Conservation (phyloP, 2,888 invertebrate species). For the Drosophila paramelanica region DNA sequence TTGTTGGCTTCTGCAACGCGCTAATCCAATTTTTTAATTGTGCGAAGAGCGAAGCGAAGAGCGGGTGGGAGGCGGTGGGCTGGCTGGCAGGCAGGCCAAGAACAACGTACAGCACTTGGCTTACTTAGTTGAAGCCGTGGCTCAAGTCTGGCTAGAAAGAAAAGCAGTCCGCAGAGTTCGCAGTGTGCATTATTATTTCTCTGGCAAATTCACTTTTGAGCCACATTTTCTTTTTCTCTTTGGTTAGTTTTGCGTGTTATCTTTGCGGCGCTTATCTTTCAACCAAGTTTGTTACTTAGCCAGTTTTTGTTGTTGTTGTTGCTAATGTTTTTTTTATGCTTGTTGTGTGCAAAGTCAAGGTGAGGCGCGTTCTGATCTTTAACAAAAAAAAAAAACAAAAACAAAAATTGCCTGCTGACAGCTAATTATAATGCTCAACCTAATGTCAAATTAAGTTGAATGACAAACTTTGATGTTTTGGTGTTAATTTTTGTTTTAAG, state of each 20-base stretch:
- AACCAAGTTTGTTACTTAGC: slow-evolving; percentile 53
- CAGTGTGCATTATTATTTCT: slow-evolving; percentile 39
- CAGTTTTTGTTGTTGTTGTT: slow-evolving; percentile 22
- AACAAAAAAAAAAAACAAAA: slow-evolving; percentile 18
- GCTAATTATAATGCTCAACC: slow-evolving; percentile 68
- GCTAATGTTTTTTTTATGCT: slow-evolving; percentile 35
- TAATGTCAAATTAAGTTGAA: slow-evolving; percentile 66
- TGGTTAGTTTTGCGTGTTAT: slow-evolving; percentile 57
- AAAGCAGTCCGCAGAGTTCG: slow-evolving; percentile 7
- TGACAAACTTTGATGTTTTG: slow-evolving; percentile 42
- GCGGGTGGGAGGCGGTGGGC: neutral
- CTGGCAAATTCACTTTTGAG: slow-evolving; percentile 10
- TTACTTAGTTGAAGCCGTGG: slow-evolving; percentile 31
- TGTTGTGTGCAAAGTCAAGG: slow-evolving; percentile 75
- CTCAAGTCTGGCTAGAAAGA: slow-evolving; percentile 8
- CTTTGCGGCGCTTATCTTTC: slow-evolving; percentile 62
- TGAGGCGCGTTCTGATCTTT: slow-evolving; percentile 49
- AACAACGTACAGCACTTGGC: slow-evolving; percentile 68
- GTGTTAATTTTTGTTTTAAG: slow-evolving; percentile 29
- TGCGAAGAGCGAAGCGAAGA: slow-evolving; percentile 13
- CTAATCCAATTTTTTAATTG: slow-evolving; percentile 80
- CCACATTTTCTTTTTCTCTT: slow-evolving; percentile 50
- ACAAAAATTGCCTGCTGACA: slow-evolving; percentile 49
- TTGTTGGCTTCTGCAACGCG: slow-evolving; percentile 47
- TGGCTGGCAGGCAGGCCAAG: slow-evolving; percentile 26